Conservation (phyloP, 2,888 invertebrate genomes). For the Synergus gifuensis region DNA sequence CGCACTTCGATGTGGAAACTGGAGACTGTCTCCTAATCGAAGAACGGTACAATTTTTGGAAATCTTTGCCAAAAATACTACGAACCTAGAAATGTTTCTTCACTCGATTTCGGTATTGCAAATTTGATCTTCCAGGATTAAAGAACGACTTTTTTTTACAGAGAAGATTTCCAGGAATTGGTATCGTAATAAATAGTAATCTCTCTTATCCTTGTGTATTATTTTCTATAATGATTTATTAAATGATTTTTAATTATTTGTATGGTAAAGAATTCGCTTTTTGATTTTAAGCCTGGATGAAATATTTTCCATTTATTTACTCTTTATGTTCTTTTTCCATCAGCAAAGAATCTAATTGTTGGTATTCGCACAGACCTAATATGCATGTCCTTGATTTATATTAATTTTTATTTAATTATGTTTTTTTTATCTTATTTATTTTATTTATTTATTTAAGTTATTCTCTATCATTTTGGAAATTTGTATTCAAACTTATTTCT, state of each 20-base stretch:
- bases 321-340: slow-evolving; percentile 19
- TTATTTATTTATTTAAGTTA: neutral
- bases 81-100: neutral
- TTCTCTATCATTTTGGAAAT: neutral
- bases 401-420: neutral
- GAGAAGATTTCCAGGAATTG: slow-evolving; percentile 11
- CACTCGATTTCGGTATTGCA: neutral
- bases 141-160: neutral
- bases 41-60: slow-evolving; percentile 19
- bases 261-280: neutral
- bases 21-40: slow-evolving; percentile 3
- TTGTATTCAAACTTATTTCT: neutral
- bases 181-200: neutral
- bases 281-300: neutral
- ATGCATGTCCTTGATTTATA: slow-evolving; percentile 25
- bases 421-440: neutral
- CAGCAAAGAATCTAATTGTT: slow-evolving; percentile 28
- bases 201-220: neutral
- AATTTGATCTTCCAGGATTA: neutral
- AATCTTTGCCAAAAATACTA: neutral
- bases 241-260: neutral
- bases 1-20: slow-evolving; percentile 40
- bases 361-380: slow-evolving; percentile 42
- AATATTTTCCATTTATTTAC: slow-evolving; percentile 1
- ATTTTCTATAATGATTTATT: neutral